A percentile compares a stretch with the other conserved stretches of the same genome.
phyloP scores from a whole-genome alignment of 2,113 vertebrate species.

The Donacobius atricapilla region DNA sequence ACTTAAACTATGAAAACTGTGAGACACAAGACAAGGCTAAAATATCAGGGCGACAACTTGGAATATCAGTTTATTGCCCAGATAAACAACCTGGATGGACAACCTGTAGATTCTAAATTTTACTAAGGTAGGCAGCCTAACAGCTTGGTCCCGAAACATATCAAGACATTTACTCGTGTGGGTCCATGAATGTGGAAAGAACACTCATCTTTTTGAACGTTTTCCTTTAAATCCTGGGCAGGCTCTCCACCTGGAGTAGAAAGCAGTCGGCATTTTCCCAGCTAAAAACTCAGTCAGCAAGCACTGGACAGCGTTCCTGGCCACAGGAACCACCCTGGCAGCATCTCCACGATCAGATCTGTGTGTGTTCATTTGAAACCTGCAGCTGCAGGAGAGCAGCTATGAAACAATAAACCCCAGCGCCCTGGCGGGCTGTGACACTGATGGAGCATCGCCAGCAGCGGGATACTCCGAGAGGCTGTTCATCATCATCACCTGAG shows the following conservation, averaged over 20 bases:
- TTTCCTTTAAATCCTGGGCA: not conserved
- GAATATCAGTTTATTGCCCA: not conserved
- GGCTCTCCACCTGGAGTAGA: not conserved
- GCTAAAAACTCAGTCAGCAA: too few species aligned
- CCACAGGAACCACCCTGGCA: not conserved
- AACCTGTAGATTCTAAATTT: not conserved
- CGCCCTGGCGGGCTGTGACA: not conserved
- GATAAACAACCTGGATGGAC: not conserved
- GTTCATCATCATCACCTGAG: not conserved
- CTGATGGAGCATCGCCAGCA: not conserved
- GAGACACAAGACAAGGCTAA: too few species aligned
- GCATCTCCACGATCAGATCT: rapidly evolving
- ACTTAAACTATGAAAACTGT: too few species aligned
- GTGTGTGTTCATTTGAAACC: rapidly evolving
- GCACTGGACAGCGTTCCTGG: rapidly evolving
- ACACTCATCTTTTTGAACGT: rapidly evolving
- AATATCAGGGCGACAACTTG: too few species aligned
- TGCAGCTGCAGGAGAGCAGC: not conserved
- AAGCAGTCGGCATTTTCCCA: not conserved
- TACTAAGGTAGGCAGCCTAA: not conserved
- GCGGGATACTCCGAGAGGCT: not conserved
- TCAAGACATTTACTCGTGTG: rapidly evolving
- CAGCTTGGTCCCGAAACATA: not conserved
- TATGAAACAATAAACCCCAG: not conserved
- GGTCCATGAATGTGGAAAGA: not conserved